Base-by-base conservation (phyloP, 2,797 vertebrate genomes). In the Triplophysa yarkandensis region DNA sequence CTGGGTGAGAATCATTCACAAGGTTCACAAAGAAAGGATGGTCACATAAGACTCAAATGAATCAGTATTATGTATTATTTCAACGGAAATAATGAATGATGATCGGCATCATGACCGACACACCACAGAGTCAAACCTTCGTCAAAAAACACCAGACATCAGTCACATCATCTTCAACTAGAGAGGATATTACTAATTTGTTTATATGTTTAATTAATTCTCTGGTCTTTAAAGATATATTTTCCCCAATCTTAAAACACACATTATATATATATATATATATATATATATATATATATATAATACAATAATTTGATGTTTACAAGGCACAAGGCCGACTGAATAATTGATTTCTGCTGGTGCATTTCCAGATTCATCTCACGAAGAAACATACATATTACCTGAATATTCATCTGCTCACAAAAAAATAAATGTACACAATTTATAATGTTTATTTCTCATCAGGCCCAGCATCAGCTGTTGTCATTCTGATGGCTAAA, bases 401-500 rank as follows among this genome's bases (percentile, higher is more conserved):
- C 28, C 9, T 25, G 21, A 52, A 6, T 25, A 52, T 23, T 8
- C 46, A 7, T 50, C 46, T 3, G 3, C 39, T 52, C 21, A 52
- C 48, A 52, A 19, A 11, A 21, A 25, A 7, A 23, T 25, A 46
- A 32, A 46, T 65, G 17, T 19, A 17, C 62, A 32, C 6, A 48
- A 61, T 14, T n/a, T n/a, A 68, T 7, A 36, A 4, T 41, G 27
- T 61, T 70, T 58, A 70, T 54, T 67, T 67, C 41, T 71, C 8
- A 27, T 76, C 23, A 19, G 57, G 32, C 64, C 66, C 30, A 13
- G 21, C 46, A 23, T 30, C 48, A 34, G 65, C n/a, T 65, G 39
- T 68, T 57, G 50, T 62, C 71, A 39, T 64, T 50, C 64, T 52
- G 61, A 48, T 50, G 77, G 39, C 48, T 50, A 25, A 71, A 63